Evolutionary conservation across 92 coral and sea anemone species (phyloP), one percentile per base, ranked within the genome.

Genomic region (Parazoanthus darwini): DNA sequence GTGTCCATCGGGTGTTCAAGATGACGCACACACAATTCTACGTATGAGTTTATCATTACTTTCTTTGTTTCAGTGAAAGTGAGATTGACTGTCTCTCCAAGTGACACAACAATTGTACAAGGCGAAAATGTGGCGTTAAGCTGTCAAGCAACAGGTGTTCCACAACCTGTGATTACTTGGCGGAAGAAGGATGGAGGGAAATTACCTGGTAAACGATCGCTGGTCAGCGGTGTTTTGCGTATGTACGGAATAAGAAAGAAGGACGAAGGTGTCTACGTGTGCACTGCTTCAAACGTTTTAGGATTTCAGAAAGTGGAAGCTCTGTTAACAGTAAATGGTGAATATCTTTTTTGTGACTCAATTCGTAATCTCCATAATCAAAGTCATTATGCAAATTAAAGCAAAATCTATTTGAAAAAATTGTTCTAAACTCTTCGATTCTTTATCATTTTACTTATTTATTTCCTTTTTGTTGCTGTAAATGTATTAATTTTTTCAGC

Each of bases 141-240:
- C 50, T 90, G 92, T 82, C 70, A 77, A 35, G 92, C 90, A 73
- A 86, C 90, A 39, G 92, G 92, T 10, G 86, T 90, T 14, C 92
- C 92, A 4, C 13, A 44, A n/a, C 90, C 92, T 29, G 22, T 76
- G 46, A 87, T 91, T 79, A 91, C 90, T 65, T 91, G 93, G 90
- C 77, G 87, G 44, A 91, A 88, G 74, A 87, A 91, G 56, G 86
- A 81, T 68, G 88, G 78, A 26, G 63, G 85, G 26, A 79, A 81
- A 33, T 72, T 90, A 88, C 88, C 93, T 2, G 43, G 13, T 37
- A 50, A 15, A 37, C 73, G 59, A 36, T 43, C 63, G 54, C 63
- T 85, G 56, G 29, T 66, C 75, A 42, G 25, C 54, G 92, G 92
- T 22, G 79, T 77, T 26, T 67, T 89, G n/a, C 89, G 74, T 14